phyloP scores from a whole-genome alignment of 2,888 invertebrate species.

The Lasioglossum marginatum region DNA sequence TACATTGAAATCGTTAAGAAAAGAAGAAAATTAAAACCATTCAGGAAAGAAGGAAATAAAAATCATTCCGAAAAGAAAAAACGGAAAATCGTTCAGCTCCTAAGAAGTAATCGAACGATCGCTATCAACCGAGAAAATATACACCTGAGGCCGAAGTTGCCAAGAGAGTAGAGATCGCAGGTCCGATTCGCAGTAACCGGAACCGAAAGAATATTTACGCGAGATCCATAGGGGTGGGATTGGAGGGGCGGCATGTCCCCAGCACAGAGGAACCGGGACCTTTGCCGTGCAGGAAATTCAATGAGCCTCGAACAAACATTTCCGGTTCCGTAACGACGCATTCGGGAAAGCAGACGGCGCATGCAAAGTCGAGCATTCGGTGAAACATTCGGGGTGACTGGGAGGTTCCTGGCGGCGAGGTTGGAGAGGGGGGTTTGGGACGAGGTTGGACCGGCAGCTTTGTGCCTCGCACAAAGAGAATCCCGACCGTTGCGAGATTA shows the following conservation, averaged over 20 bases:
- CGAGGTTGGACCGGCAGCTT: slow-evolving; percentile 51
- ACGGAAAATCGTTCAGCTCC: not conserved
- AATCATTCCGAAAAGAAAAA: not conserved
- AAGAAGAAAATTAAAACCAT: too few relatives aligned
- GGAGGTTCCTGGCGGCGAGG: not conserved
- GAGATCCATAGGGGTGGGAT: slow-evolving; percentile 15
- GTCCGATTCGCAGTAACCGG: slow-evolving; percentile 1
- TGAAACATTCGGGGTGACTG: slow-evolving; percentile 35
- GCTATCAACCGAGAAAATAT: not conserved
- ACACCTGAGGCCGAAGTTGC: not conserved
- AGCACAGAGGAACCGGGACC: slow-evolving; percentile 27
- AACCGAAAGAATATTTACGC: slow-evolving; percentile 36
- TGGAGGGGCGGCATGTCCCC: not conserved
- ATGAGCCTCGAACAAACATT: slow-evolving; percentile 72
- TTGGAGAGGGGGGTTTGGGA: slow-evolving; percentile 23
- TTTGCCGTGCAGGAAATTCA: slow-evolving; percentile 65
- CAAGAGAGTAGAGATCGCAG: not conserved
- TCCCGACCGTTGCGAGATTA: slow-evolving; percentile 60
- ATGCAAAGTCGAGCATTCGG: slow-evolving; percentile 56
- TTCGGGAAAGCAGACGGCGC: slow-evolving; percentile 64
- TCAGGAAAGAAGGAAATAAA: too few relatives aligned
- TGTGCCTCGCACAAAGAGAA: slow-evolving; percentile 66
- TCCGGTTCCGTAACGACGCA: slow-evolving; percentile 68
- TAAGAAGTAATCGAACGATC: not conserved
- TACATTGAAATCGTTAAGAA: not conserved